Base-by-base conservation (phyloP, 2,888 invertebrate species). In the Nomada fucata region DNA sequence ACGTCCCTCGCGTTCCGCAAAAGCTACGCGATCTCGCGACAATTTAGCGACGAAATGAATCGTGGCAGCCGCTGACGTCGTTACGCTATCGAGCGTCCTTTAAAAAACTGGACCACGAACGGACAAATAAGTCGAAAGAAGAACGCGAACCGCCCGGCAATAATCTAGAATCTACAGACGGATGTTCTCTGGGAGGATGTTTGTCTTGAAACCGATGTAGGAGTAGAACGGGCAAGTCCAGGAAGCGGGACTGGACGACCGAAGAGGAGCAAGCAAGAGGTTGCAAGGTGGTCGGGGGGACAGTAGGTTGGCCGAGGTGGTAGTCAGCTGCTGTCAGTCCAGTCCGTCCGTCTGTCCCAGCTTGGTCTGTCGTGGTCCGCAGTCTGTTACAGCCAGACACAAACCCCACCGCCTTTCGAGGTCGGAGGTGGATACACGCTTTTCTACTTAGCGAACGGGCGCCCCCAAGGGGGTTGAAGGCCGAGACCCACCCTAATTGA, bases 401-500 rank as follows among this genome's bases (percentile, higher is more conserved):
- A 83, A 78, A 79, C 86, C 85, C 90, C 88, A 86, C 88, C 89
- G 89, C 90, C 91, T 91, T 91, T 89, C 89, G 88, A 90, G 89
- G 86, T 89, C 87, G 89, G 89, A 89, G 90, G 91, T 91, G 90
- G 90, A 86, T 91, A 93, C 93, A 93, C 93, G 93, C 93, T 93
- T 93, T 93, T 93, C 93, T 93, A 93, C 93, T 93, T 93, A 93
- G 91, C 91, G 89, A 89, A 84, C 90, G 89, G 89, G 88, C 91
- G 86, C 90, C 91, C 91, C 90, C 88, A 89, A 90, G 91, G 92
- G 92, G 90, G 87, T 89, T 89, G 89, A 90, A 91, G 88, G 86
- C 89, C 88, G 90, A 91, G 92, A 91, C 93, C 93, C 93, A 92
- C 93, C 93, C 93, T 93, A 93, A 93, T 93, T 93, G 93, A 93